Conservation (phyloP, 1,140 invertebrate species). For the Phymastichus coffea region DNA sequence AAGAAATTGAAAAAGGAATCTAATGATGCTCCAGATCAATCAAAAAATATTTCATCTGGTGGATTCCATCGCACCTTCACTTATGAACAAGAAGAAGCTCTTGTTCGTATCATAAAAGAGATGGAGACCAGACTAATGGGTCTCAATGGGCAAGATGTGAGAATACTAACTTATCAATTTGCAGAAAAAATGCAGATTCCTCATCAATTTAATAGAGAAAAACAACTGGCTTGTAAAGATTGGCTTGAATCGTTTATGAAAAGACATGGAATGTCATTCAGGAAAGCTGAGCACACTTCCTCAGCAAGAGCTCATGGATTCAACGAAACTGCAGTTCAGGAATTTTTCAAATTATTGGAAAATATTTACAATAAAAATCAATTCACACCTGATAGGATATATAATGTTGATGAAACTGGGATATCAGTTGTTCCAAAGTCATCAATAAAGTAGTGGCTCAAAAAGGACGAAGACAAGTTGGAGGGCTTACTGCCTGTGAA, state of each 20-base stretch:
- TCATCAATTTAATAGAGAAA: constrained; percentile 1
- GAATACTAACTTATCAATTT: background rate
- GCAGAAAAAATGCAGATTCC: background rate
- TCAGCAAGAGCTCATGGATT: background rate
- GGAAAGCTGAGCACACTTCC: constrained; percentile 8
- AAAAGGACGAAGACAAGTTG: constrained; percentile 29
- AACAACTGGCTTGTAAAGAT: constrained; percentile 8
- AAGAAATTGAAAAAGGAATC: background rate
- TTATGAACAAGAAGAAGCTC: background rate
- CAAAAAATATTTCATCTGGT: background rate
- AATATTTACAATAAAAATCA: background rate
- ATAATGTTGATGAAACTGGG: constrained; percentile 37
- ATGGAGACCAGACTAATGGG: background rate
- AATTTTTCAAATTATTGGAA: background rate
- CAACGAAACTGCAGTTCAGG: background rate
- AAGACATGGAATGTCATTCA: background rate
- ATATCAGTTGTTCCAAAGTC: constrained; percentile 31
- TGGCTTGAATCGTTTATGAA: background rate
- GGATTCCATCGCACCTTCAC: background rate
- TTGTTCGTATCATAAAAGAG: background rate
- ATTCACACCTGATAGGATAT: constrained; percentile 33
- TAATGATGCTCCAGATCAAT: background rate
- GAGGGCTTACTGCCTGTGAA: constrained; percentile 37
- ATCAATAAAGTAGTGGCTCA: constrained; percentile 22
- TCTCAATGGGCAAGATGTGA: background rate